Conservation (phyloP, 64 coral and sea anemone species). For the Cladopsammia gracilis region DNA sequence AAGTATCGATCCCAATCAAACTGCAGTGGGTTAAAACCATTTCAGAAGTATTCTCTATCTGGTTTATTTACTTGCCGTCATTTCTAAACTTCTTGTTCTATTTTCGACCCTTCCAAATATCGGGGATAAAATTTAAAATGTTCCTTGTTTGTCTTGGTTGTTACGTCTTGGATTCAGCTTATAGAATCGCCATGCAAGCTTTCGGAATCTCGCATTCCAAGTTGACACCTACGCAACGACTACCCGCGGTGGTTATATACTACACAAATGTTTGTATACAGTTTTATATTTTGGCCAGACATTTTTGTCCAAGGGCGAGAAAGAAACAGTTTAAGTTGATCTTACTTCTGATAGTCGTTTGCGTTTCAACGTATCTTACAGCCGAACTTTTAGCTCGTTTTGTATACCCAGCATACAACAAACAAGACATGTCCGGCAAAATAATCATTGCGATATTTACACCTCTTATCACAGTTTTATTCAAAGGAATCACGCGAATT, state of each 20-base stretch:
- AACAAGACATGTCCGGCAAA: constrained; percentile 6
- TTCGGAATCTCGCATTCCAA: no score
- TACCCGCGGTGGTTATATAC: not conserved
- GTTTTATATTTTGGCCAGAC: not conserved
- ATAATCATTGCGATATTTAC: not conserved
- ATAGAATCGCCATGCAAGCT: not conserved
- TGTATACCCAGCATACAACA: constrained; percentile 18
- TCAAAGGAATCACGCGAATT: not conserved
- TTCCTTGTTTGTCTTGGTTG: not conserved
- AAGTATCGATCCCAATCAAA: constrained; percentile 1
- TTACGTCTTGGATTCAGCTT: not conserved
- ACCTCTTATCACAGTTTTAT: not conserved
- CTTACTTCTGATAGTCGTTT: not conserved
- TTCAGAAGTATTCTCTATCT: not conserved
- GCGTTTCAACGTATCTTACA: not conserved
- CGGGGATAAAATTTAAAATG: not conserved
- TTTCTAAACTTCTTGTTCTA: not conserved
- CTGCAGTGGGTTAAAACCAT: constrained; percentile 23
- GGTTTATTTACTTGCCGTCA: not conserved
- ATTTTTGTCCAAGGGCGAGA: not conserved
- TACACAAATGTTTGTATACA: not conserved
- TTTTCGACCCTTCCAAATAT: constrained; percentile 10
- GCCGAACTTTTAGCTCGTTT: not conserved
- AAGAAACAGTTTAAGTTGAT: not conserved
- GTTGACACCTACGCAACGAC: not conserved